Percentiles rank a stretch among this genome's conserved stretches.
These are phyloP conservation scores for Hypena proboscidalis DNA, from an alignment of 2,888 invertebrate species.

Conservation along the genomic window DNA sequence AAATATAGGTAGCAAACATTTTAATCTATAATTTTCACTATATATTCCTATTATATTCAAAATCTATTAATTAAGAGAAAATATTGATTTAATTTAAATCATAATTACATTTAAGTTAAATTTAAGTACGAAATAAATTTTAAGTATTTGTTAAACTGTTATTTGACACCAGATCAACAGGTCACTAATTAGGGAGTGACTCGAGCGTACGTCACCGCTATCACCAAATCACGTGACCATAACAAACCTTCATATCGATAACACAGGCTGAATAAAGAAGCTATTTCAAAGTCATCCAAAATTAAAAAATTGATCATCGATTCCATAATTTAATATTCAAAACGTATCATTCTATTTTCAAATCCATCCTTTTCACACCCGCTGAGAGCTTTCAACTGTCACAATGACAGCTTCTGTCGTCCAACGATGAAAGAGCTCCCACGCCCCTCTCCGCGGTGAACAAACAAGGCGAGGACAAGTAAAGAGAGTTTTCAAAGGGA, in stretches of 20 bases:
- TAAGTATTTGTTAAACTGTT: no score
- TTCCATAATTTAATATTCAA: slow-evolving; percentile 38
- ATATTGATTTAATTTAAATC: no score
- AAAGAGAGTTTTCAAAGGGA: slow-evolving; percentile 32
- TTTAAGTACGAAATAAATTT: no score
- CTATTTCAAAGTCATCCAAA: slow-evolving; percentile 19
- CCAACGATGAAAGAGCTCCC: slow-evolving; percentile 38
- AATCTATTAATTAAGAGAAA: no score
- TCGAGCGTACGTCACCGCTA: no score
- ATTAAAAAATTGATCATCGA: slow-evolving; percentile 33
- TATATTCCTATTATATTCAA: no score
- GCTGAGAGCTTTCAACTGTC: slow-evolving; percentile 60
- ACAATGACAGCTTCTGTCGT: slow-evolving; percentile 55
- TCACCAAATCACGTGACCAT: no score
- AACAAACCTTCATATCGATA: slow-evolving; percentile 1
- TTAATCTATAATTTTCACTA: no score
- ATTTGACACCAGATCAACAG: no score
- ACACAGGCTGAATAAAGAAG: slow-evolving; percentile 12
- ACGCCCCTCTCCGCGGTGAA: slow-evolving; percentile 11
- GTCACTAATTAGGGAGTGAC: no score
- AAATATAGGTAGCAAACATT: no score
- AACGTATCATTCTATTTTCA: slow-evolving; percentile 38
- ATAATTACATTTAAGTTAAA: no score
- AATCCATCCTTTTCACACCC: slow-evolving; percentile 49
- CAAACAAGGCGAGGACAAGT: slow-evolving; percentile 16